Conservation (phyloP, 2,113 vertebrate species). For the Lophius piscatorius region DNA sequence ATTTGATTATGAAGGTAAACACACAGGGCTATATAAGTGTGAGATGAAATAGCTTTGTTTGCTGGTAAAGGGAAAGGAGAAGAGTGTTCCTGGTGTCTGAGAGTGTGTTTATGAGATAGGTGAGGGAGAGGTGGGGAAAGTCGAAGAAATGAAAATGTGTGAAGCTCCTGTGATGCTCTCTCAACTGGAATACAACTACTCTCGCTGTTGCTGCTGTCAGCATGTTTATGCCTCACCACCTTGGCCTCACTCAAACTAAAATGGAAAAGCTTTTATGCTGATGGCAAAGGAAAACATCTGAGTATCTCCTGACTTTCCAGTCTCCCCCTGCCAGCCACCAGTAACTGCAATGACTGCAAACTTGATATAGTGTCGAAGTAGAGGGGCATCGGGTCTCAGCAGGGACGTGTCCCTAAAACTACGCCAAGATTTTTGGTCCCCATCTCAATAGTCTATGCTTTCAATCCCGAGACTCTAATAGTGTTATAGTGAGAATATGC, state of each 20-base stretch:
- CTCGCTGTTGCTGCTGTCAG: constrained; percentile 42
- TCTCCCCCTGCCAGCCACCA: constrained; percentile 1
- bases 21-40: constrained; percentile 9
- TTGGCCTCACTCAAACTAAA: constrained; percentile 9
- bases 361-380: constrained; percentile 21
- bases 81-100: constrained; percentile 1
- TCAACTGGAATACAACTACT: constrained; percentile 24
- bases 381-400: neutral
- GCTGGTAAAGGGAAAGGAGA: constrained; percentile 3
- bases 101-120: constrained; percentile 4
- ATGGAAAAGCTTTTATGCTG: constrained; percentile 25
- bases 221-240: constrained; percentile 30
- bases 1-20: constrained; percentile 60
- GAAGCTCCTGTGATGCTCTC: no score
- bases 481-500: constrained; percentile 13
- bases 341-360: constrained; percentile 1
- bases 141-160: constrained; percentile 8
- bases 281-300: constrained; percentile 22
- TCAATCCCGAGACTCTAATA: no score
- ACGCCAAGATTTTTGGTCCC: constrained; percentile 10
- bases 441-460: constrained; percentile 6
- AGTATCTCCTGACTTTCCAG: neutral
- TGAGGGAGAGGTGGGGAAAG: constrained; percentile 14
- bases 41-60: constrained; percentile 36
- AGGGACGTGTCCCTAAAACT: neutral